Evolutionary conservation across 2,113 vertebrate species (phyloP), one percentile per base, ranked within the genome.

Genomic region (Apodemus speciosus): DNA sequence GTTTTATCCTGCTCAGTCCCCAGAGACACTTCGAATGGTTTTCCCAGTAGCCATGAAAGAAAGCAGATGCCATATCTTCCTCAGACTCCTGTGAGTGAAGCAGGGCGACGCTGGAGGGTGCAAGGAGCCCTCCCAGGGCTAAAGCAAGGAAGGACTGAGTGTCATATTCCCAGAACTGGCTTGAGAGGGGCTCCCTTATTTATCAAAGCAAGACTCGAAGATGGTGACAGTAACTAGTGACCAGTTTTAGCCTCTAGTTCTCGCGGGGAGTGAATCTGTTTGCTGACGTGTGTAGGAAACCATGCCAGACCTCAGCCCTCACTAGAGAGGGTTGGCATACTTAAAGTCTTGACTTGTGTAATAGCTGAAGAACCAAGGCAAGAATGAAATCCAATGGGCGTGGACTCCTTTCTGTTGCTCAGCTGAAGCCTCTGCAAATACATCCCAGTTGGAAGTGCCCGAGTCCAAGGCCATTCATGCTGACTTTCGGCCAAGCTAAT

Each of bases 281-380:
- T 93, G 86, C 4, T 91, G 62, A 89, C 58, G 81, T 95, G n/a
- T 88, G 0, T 91, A 89, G 35, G 35, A 84, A 51, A n/a, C 27
- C 38, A 2, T 4, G 51, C 25, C 14, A 11, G 32, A 79, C 14
- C 79, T 81, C 85, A 85, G 35, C 49, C 2, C 13, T 91, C 23
- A 2, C 68, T 79, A 30, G 43, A 43, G 79, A 66, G 62, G 60
- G 30, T 56, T 89, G 62, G 20, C 38, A 71, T 66, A 23, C 21
- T 1, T 81, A n/a, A 85, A 49, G 30, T 85, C n/a, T 56, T 46
- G n/a, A 18, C 79, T 95, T 89, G 73, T 68, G 35, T 69, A 32
- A 81, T 81, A 76, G 56, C 10, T 18, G 64, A 64, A 88, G 88
- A 62, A 49, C 32, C 1, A 56, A 79, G 69, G 27, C 43, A 88